Percentiles rank a stretch among this genome's conserved stretches.
phyloP scores from a whole-genome alignment of 2,888 invertebrate genomes.

The Acanthosepion esculentum region DNA sequence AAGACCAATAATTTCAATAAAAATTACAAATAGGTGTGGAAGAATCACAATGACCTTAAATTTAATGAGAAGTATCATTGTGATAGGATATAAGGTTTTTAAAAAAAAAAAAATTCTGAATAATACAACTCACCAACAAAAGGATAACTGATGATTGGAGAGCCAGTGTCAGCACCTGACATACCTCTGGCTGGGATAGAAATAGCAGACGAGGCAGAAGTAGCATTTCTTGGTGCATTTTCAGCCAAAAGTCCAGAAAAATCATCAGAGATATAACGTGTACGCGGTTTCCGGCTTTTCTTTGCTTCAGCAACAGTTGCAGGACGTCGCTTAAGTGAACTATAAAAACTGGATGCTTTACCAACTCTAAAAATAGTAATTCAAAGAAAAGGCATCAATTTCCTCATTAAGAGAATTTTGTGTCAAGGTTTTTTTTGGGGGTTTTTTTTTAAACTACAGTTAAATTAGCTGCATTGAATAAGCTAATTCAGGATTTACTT shows the following conservation, averaged over 20 bases:
- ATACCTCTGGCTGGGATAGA: constrained; percentile 55
- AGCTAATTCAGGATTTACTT: too few relatives aligned
- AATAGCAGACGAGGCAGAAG: constrained; percentile 58
- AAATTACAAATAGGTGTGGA: too few relatives aligned
- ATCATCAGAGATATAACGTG: constrained; percentile 61
- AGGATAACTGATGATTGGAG: constrained; percentile 59
- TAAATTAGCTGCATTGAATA: too few relatives aligned
- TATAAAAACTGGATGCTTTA: constrained; percentile 39
- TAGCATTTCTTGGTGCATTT: constrained; percentile 49
- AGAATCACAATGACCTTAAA: too few relatives aligned
- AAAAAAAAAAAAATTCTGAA: background rate
- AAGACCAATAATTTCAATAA: too few relatives aligned
- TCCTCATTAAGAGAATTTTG: too few relatives aligned
- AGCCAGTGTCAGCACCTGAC: constrained; percentile 58
- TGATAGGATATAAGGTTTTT: too few relatives aligned
- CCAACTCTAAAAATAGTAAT: constrained; percentile 17
- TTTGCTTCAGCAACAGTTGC: constrained; percentile 61
- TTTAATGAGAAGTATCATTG: too few relatives aligned
- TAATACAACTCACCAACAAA: constrained; percentile 53
- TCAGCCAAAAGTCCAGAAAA: constrained; percentile 55
- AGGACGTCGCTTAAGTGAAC: constrained; percentile 50
- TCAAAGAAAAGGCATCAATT: too few relatives aligned
- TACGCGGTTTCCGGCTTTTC: constrained; percentile 54
- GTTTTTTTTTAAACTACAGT: too few relatives aligned
- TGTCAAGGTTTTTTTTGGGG: too few relatives aligned